Conservation (phyloP, 30 jellyfish, hydroid and myxozoan genomes). For the Mastigias papua region DNA sequence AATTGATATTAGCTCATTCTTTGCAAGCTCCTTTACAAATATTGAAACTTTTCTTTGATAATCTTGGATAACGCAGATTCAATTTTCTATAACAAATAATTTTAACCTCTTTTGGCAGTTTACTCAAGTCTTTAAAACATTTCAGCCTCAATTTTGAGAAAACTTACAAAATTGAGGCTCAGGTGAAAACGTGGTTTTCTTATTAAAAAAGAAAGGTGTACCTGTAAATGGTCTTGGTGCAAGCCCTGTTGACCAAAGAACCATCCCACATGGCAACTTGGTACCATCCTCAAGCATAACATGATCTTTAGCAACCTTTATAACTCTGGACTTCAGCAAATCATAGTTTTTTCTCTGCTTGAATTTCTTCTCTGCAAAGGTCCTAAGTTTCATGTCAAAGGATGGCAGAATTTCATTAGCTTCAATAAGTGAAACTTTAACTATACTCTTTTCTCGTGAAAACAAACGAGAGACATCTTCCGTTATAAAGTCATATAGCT, state of each 20-base stretch:
- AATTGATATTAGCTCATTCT: no score
- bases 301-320: slow-evolving; percentile 82
- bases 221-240: slow-evolving; percentile 90
- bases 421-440: slow-evolving; percentile 90
- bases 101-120: no score
- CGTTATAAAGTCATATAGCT: slow-evolving; percentile 94
- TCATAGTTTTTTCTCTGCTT: slow-evolving; percentile 75
- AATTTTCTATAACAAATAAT: no score
- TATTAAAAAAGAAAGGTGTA: background rate
- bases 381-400: slow-evolving; percentile 84
- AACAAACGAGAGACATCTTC: slow-evolving; percentile 92
- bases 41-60: no score
- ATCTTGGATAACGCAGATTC: no score
- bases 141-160: no score
- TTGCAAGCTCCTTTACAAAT: no score
- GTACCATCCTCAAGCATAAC: slow-evolving; percentile 89
- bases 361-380: slow-evolving; percentile 84
- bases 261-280: slow-evolving; percentile 87
- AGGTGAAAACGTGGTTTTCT: background rate
- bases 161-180: background rate
- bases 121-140: no score
- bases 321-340: slow-evolving; percentile 81
- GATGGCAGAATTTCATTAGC: slow-evolving; percentile 95
- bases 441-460: slow-evolving; percentile 91
- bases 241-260: slow-evolving; percentile 98